Percentiles rank a stretch among this genome's conserved stretches.
Evolutionary conservation across 1,140 invertebrate genomes (phyloP).

Genomic region (Yoshiicerus persimilis): DNA sequence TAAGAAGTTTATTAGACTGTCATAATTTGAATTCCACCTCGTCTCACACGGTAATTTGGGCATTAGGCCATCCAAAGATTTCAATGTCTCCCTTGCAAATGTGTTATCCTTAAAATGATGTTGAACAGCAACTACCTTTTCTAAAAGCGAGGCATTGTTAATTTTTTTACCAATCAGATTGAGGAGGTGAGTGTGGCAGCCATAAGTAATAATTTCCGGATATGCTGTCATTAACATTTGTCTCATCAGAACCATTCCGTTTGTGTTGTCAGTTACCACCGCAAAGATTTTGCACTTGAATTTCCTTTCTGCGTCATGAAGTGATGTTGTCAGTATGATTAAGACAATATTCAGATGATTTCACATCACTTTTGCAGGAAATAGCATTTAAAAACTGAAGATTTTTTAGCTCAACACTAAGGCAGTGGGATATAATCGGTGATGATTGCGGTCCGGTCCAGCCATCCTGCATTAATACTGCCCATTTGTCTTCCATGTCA

Average conservation of each 20-base stretch:
- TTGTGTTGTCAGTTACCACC: constrained; percentile 35
- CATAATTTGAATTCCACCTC: constrained; percentile 32
- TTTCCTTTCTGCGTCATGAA: neutral
- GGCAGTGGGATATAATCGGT: constrained; percentile 18
- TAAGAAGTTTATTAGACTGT: constrained; percentile 3
- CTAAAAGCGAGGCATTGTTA: neutral
- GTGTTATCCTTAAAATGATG: constrained; percentile 26
- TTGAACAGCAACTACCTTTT: constrained; percentile 13
- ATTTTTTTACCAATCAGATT: neutral
- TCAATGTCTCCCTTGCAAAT: neutral
- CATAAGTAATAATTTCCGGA: neutral
- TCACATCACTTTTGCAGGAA: neutral
- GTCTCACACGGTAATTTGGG: constrained; percentile 12
- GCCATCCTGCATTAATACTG: constrained; percentile 33
- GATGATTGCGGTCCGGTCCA: neutral
- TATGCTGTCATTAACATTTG: neutral
- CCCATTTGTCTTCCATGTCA: neutral
- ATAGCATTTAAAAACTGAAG: constrained; percentile 28
- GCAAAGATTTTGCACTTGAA: neutral
- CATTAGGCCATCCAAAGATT: neutral
- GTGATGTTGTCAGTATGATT: neutral
- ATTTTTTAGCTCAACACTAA: neutral
- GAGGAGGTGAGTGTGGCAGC: constrained; percentile 31
- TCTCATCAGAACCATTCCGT: neutral
- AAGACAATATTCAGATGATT: constrained; percentile 24